Base-by-base conservation (phyloP, 2,888 invertebrate species). In the Harmothoe impar region DNA sequence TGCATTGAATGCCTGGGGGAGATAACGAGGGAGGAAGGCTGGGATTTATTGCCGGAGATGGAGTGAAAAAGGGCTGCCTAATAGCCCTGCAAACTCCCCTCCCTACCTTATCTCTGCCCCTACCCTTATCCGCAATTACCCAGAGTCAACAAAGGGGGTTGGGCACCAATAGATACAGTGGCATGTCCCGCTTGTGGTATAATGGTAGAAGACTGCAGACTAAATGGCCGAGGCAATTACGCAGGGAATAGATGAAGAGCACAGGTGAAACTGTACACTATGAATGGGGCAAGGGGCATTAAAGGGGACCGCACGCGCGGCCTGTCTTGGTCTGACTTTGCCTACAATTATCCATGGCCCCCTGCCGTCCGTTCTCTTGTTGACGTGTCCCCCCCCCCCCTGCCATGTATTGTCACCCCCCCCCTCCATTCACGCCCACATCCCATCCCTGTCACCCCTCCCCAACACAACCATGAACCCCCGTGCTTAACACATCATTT, bases 1-100 rank as follows among this genome's bases (percentile, higher is more conserved):
- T 81, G 81, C 43, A 81, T 81, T 33, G 81, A 33, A 43, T 43
- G 81, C 43, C 81, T 35, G 7, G 43, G 81, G 43, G 23, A 43
- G 81, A 81, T 81, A 81, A 81, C 81, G 81, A 81, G 43, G 23
- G 35, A 10, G 43, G 20, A 35, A 35, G 7, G 43, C 35, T 10
- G 35, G 35, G 81, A 81, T 81, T 81, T 81, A 81, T 81, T 25
- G 81, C 33, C 81, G 10, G 35, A 33, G 20, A 43, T 31, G 77
- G 77, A n/a, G 20, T 77, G 33, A 35, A 35, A 35, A 81, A 81
- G 43, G 81, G 33, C 17, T 15, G 81, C 43, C 25, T 81, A 81
- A 81, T 81, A 77, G 77, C 31, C 77, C 29, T 25, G 77, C 20
- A 15, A n/a, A 31, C 77, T 7, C 77, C 62, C 62, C 62, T 20